Conservation (phyloP, 2,888 invertebrate genomes). For the Atethmia centrago region DNA sequence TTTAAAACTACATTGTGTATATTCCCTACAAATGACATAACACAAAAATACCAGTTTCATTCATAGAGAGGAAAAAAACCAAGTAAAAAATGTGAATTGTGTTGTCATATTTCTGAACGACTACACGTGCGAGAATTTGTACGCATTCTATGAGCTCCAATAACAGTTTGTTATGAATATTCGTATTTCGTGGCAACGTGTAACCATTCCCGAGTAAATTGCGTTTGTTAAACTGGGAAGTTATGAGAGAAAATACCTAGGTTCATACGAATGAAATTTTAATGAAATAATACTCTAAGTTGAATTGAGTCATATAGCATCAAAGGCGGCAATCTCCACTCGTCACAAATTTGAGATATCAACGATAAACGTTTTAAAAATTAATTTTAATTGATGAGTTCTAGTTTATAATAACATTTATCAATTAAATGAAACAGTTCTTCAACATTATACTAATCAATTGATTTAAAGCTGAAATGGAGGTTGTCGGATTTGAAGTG, state of each 20-base stretch:
- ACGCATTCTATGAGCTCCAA: slow-evolving; percentile 3
- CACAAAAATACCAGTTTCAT: neutral
- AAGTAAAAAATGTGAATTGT: neutral
- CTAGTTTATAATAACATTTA: too few species aligned
- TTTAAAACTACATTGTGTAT: neutral
- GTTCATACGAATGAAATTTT: too few species aligned
- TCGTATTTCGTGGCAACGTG: neutral
- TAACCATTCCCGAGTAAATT: neutral
- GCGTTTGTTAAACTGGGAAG: neutral
- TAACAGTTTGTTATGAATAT: neutral
- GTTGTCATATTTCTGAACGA: neutral
- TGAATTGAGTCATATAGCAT: too few species aligned
- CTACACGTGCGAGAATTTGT: neutral
- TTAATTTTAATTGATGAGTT: too few species aligned
- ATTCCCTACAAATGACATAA: neutral
- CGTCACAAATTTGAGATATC: too few species aligned
- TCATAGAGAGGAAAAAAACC: neutral
- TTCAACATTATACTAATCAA: too few species aligned
- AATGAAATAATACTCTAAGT: neutral
- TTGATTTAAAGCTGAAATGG: too few species aligned
- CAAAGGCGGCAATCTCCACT: too few species aligned
- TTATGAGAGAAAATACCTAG: slow-evolving; percentile 11
- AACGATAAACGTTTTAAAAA: too few species aligned
- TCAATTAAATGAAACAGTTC: too few species aligned
- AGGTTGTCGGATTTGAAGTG: too few species aligned